These are phyloP conservation scores for Beroe forskalii DNA, from an alignment of 37 sponge, comb jelly and placozoan genomes.

Conservation along the genomic window DNA sequence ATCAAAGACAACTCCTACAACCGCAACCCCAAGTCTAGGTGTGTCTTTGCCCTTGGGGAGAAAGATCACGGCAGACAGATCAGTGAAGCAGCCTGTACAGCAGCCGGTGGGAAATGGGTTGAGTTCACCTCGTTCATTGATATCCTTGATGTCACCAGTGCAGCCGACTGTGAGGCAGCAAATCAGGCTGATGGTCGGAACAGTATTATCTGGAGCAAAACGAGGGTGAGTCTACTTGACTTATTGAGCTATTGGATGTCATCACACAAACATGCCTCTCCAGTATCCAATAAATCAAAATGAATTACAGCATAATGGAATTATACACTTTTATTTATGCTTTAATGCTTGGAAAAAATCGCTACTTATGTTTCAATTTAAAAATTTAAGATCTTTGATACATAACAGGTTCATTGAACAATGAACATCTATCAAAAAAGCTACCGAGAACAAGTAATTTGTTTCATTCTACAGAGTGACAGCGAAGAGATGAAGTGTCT, in stretches of 20 bases:
- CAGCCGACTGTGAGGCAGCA: background rate
- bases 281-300: too few species aligned
- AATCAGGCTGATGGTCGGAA: background rate
- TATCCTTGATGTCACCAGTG: background rate
- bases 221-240: background rate
- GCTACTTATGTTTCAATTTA: too few species aligned
- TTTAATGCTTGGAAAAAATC: too few species aligned
- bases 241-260: background rate
- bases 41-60: background rate
- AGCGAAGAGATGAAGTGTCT: background rate
- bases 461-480: constrained; percentile 28
- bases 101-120: constrained; percentile 44
- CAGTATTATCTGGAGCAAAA: background rate
- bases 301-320: too few species aligned
- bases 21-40: constrained; percentile 18
- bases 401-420: too few species aligned
- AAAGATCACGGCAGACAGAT: constrained; percentile 7
- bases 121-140: constrained; percentile 4
- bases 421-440: too few species aligned
- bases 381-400: too few species aligned
- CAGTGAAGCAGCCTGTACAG: background rate
- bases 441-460: too few species aligned
- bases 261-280: too few species aligned
- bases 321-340: too few species aligned
- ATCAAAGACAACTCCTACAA: constrained; percentile 39